These are phyloP conservation scores for Actinostola sp. DNA, from an alignment of 92 coral and sea anemone genomes.

Conservation along the genomic window DNA sequence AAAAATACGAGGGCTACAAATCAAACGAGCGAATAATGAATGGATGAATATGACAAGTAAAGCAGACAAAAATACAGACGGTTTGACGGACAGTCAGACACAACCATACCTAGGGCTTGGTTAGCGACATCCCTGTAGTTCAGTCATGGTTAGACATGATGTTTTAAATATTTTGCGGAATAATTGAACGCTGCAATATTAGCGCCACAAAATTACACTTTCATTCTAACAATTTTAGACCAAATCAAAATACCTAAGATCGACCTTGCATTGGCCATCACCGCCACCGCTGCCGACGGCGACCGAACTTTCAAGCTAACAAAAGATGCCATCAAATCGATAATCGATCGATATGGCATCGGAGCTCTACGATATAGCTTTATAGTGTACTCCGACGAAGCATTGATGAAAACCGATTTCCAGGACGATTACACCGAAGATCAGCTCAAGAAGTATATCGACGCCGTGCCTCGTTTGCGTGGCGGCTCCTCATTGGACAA, in stretches of 20 bases:
- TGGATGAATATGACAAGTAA: too few species aligned
- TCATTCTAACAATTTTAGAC: constrained; percentile 11
- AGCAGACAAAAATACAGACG: too few species aligned
- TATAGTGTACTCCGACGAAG: constrained; percentile 51
- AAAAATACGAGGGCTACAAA: too few species aligned
- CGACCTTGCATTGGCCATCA: constrained; percentile 64
- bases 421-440: constrained; percentile 31
- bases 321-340: constrained; percentile 61
- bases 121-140: too few species aligned
- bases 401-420: constrained; percentile 23
- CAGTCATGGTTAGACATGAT: too few species aligned
- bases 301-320: constrained; percentile 55
- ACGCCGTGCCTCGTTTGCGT: constrained; percentile 10
- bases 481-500: constrained; percentile 39
- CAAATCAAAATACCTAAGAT: constrained; percentile 41
- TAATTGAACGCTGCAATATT: too few species aligned
- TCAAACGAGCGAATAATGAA: too few species aligned
- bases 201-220: too few species aligned
- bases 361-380: constrained; percentile 45
- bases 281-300: constrained; percentile 68
- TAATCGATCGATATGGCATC: constrained; percentile 56
- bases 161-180: too few species aligned
- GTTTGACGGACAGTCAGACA: too few species aligned
- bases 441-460: constrained; percentile 25
- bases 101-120: too few species aligned